Percentiles rank a stretch among this genome's conserved stretches.
Evolutionary conservation across 2,888 invertebrate species (phyloP).

Genomic region (Ceriagrion tenellum): DNA sequence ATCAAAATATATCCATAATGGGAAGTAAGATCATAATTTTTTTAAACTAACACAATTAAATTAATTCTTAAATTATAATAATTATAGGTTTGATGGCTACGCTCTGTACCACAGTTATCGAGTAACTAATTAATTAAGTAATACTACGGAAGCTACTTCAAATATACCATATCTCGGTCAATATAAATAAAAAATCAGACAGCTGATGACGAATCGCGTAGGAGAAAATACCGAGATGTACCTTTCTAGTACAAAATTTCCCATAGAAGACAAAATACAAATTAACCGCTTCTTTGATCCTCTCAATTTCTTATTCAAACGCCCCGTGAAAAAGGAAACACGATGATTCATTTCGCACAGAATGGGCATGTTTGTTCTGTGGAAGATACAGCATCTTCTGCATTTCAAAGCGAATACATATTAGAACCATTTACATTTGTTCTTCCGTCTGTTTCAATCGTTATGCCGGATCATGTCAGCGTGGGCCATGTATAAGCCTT

Average conservation of each 20-base stretch:
- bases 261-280: not conserved
- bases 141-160: too few relatives aligned
- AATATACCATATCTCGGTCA: not conserved
- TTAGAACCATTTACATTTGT: not conserved
- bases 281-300: not conserved
- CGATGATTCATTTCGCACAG: not conserved
- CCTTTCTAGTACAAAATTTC: not conserved
- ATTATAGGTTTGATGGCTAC: too few relatives aligned
- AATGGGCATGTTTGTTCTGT: not conserved
- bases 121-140: too few relatives aligned
- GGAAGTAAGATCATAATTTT: too few relatives aligned
- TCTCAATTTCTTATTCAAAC: not conserved
- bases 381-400: not conserved
- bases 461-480: not conserved
- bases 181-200: not conserved
- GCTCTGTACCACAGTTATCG: too few relatives aligned
- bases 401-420: not conserved
- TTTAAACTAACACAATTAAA: too few relatives aligned
- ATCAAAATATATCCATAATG: too few relatives aligned
- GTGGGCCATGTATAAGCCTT: not conserved
- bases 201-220: not conserved
- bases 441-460: not conserved
- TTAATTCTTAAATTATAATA: too few relatives aligned
- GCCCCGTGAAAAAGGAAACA: not conserved
- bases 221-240: not conserved